Conservation (phyloP, 2,113 vertebrate genomes). For the Puntigrus tetrazona region DNA sequence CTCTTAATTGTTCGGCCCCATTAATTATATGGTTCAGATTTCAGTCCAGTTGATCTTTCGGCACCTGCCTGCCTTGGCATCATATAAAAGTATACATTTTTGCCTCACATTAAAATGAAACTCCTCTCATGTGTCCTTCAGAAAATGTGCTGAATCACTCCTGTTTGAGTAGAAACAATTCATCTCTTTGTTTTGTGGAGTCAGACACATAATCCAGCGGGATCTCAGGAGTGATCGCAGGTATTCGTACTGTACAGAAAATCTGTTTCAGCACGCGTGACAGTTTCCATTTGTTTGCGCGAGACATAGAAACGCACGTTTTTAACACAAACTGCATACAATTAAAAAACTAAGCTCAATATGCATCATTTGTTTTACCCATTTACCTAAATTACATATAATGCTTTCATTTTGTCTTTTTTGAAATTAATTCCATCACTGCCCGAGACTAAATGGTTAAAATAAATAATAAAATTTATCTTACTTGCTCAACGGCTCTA, state of each 20-base stretch:
- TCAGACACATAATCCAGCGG: constrained; percentile 47
- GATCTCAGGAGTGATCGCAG: background rate
- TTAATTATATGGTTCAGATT: background rate
- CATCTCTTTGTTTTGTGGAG: constrained; percentile 63
- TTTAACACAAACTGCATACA: no score
- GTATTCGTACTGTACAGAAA: background rate
- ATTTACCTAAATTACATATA: no score
- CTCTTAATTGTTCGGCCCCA: background rate
- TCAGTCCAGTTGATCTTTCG: constrained; percentile 5
- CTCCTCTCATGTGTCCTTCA: constrained; percentile 33
- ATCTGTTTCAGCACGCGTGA: background rate
- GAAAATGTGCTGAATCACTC: constrained; percentile 61
- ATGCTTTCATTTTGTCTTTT: no score
- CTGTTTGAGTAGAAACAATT: constrained; percentile 67
- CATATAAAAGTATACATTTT: background rate
- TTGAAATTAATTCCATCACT: no score
- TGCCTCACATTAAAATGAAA: constrained; percentile 25
- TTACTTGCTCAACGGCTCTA: no score
- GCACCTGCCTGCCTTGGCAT: background rate
- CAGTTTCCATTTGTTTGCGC: no score
- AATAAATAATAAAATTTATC: no score
- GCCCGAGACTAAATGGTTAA: no score
- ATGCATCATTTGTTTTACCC: no score
- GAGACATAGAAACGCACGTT: no score
- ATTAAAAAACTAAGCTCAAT: no score